A percentile compares a stretch with the other conserved stretches of the same genome.
Conservation (phyloP, 2,797 vertebrate species). For the Phrynocephalus forsythii region DNA sequence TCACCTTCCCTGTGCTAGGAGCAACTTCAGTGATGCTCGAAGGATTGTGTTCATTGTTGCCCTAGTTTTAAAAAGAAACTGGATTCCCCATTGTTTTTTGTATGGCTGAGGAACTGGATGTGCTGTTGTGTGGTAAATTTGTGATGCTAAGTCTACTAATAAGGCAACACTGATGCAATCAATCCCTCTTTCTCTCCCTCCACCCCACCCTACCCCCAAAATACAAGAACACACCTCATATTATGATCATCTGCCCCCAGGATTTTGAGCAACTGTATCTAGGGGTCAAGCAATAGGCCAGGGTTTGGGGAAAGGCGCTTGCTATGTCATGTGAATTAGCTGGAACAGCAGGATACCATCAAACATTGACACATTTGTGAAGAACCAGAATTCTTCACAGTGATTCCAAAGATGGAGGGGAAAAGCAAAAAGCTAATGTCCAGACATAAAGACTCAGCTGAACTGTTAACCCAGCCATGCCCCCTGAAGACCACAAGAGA, state of each 20-base stretch:
- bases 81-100: not conserved
- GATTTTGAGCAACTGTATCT: not conserved
- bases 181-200: not conserved
- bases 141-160: not conserved
- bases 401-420: not conserved
- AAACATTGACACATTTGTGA: not conserved
- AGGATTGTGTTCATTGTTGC: no score
- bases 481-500: not conserved
- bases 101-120: not conserved
- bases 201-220: no score
- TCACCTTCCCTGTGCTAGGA: not conserved
- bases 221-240: not conserved
- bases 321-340: not conserved
- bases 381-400: not conserved
- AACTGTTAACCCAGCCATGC: not conserved
- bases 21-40: not conserved
- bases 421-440: not conserved
- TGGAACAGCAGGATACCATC: not conserved
- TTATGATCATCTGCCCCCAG: not conserved
- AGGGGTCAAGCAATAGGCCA: not conserved
- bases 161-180: not conserved
- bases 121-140: not conserved
- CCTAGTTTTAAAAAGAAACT: no score
- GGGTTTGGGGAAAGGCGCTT: not conserved
- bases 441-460: not conserved